Evolutionary conservation across 2,113 vertebrate species (phyloP), one percentile per base, ranked within the genome.

Genomic region (Xenus cinereus): DNA sequence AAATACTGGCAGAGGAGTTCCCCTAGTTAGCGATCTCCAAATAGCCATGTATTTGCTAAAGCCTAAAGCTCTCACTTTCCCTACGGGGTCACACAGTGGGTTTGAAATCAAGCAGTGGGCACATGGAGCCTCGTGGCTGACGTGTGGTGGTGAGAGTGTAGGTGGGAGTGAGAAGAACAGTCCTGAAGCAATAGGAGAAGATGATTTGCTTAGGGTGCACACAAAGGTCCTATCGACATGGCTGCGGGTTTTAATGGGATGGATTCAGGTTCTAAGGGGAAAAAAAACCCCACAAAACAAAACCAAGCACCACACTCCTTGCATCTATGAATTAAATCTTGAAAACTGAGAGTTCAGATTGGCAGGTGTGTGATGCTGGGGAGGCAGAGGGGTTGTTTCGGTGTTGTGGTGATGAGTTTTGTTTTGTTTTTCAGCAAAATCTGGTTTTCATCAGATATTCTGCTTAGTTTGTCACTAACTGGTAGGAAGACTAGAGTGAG

Each of bases 1-100:
- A 22, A 45, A n/a, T 9, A 35, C 22, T 56, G 46, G 51, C 28
- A 10, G 27, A 48, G 72, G 33, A 46, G 17, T 59, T 30, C 73
- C 39, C 56, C 12, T 43, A 35, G 27, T 43, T 14, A 32, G 53
- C 54, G 33, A 0, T 56, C 68, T 67, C 80, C 28, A 22, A 21
- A 3, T 1, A 67, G 32, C 60, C 28, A 12, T 0, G 0, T 16
- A 7, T 45, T 72, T 66, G 53, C 84, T 53, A 14, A 68, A 50
- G 73, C 43, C 26, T n/a, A 5, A 66, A 63, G 69, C 63, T 69
- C 33, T 24, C 24, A 5, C 28, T 26, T 62, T 59, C 2, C 18
- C 50, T 46, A 0, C 39, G 53, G 66, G 22, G 51, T 50, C 32
- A 13, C 24, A 2, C 0, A 0, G 4, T 18, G 17, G 16, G 6